These are phyloP conservation scores for Cervus canadensis DNA, from an alignment of 2,113 vertebrate species.

Conservation along the genomic window DNA sequence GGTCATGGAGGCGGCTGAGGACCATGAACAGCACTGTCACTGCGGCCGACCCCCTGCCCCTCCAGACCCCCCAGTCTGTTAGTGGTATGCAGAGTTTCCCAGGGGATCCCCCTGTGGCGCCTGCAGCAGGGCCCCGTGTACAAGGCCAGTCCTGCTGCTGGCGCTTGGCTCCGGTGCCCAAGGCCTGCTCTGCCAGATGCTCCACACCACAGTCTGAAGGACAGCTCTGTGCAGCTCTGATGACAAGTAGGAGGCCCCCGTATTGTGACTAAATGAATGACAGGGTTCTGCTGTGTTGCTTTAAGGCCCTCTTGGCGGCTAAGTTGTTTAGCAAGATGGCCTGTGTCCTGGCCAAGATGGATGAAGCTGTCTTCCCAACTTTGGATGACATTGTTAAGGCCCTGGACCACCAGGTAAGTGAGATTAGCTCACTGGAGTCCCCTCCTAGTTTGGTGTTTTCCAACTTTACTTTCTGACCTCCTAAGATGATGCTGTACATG, in stretches of 20 bases:
- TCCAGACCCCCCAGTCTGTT: fast-evolving
- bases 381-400: slow-evolving; percentile 46
- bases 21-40: background rate
- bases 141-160: background rate
- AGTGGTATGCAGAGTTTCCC: background rate
- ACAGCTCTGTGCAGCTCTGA: background rate
- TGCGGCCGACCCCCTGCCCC: fast-evolving
- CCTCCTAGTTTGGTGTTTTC: background rate
- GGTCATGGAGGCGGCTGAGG: background rate
- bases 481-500: background rate
- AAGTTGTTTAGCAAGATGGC: slow-evolving; percentile 63
- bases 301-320: slow-evolving; percentile 54
- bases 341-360: slow-evolving; percentile 63
- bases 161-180: background rate
- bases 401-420: slow-evolving; percentile 47
- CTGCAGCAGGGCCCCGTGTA: background rate
- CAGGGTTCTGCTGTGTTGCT: background rate
- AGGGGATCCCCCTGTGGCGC: too few species aligned
- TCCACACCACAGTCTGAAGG: background rate
- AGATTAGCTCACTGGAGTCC: background rate
- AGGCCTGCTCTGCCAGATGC: background rate
- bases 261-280: background rate
- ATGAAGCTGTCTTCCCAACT: slow-evolving; percentile 60
- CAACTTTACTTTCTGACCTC: background rate
- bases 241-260: background rate